Evolutionary conservation across 2,113 vertebrate genomes (phyloP), one percentile per base, ranked within the genome.

Genomic region (Panthera tigris): DNA sequence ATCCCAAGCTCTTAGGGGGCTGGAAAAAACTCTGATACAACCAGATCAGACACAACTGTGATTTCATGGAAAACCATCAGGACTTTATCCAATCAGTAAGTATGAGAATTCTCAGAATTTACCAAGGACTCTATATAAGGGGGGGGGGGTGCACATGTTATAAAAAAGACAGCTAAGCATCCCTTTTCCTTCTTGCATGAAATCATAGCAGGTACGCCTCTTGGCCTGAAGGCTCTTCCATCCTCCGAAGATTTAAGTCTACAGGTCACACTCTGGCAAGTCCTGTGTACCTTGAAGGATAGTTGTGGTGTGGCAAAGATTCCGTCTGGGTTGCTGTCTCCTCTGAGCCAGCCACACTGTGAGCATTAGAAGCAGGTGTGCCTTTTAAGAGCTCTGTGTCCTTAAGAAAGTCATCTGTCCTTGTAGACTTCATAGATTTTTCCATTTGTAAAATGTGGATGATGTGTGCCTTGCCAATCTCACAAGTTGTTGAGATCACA

Each of bases 31-130:
- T 78, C 25, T 55, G 80, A 85, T 13, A 84, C 29, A 95, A 82
- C 7, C 12, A 63, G 45, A n/a, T 91, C 87, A 92, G 18, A 88
- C 21, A 92, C 27, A 95, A 92, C 33, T 2, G 29, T 82, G 7
- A 90, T 76, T 95, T 94, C 93, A 36, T 55, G 27, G 52, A 76
- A 95, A 93, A 91, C 39, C 31, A 91, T 61, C 25, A 93, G 48
- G 39, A 89, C 87, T 97, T 97, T 87, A 66, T 91, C 45, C 36
- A 71, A 23, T 50, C 29, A 89, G 63, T 71, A n/a, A 86, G 68
- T 93, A 95, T 57, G 27, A 82, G 97, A 95, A 95, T 76, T 94
- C 33, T 89, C 12, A 66, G 25, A 91, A 86, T 92, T 95, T 92
- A 85, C 31, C 27, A 94, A 89, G 25, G 78, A 6, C 13, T 81